Evolutionary conservation across 2,113 vertebrate genomes (phyloP).

Genomic region (Piaya cayana): DNA sequence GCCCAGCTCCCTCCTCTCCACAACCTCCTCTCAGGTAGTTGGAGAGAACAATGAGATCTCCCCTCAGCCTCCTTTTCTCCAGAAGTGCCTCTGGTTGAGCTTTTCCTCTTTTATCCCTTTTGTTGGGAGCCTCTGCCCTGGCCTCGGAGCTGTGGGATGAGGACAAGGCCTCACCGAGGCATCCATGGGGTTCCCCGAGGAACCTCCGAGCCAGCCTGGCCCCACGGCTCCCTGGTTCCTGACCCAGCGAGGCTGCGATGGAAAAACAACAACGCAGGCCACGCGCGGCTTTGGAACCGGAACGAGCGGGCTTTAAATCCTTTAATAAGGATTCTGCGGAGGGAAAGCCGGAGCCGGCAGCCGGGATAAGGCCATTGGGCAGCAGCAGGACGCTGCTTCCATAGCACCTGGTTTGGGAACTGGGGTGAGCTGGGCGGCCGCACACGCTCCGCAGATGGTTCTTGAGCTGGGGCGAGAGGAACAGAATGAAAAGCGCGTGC

Average conservation of each 20-base stretch:
- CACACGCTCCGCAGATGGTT: fast-evolving
- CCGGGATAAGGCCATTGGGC: neutral
- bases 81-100: fast-evolving
- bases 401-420: fast-evolving
- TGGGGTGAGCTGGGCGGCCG: fast-evolving
- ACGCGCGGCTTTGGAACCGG: neutral
- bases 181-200: neutral
- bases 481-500: neutral
- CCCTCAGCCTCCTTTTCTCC: no score
- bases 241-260: neutral
- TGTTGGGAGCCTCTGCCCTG: neutral
- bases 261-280: neutral
- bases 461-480: neutral
- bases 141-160: neutral
- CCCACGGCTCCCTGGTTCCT: neutral
- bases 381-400: fast-evolving
- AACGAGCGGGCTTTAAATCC: neutral
- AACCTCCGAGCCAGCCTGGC: neutral
- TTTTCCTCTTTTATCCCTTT: neutral
- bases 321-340: neutral
- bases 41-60: no score
- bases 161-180: neutral
- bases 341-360: neutral
- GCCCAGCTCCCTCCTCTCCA: no score
- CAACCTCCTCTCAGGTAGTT: no score